Conservation (phyloP, 2,888 invertebrate species). For the Margaritifera margaritifera region DNA sequence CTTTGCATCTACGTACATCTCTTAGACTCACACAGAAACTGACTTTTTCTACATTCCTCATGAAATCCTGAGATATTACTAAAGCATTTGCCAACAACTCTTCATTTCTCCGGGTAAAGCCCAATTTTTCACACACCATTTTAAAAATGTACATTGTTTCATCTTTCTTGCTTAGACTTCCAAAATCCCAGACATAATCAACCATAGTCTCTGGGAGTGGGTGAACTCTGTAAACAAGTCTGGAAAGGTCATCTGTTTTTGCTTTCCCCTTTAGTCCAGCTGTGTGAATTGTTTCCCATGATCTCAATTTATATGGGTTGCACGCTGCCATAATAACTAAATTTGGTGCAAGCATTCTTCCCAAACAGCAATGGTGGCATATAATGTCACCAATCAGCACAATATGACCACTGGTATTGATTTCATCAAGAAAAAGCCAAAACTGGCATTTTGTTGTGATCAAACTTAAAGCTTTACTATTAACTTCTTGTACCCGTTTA, state of each 20-base stretch:
- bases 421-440: constrained; percentile 59
- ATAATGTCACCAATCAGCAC: constrained; percentile 43
- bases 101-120: not conserved
- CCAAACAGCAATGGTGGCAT: constrained; percentile 41
- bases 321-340: constrained; percentile 48
- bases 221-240: constrained; percentile 50
- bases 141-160: constrained; percentile 39
- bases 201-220: constrained; percentile 53
- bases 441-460: constrained; percentile 6
- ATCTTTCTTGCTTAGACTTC: constrained; percentile 42
- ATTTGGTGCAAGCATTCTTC: constrained; percentile 40
- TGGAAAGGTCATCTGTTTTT: constrained; percentile 45
- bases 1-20: constrained; percentile 31
- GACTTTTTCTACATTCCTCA: constrained; percentile 13
- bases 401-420: constrained; percentile 50
- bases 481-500: constrained; percentile 16
- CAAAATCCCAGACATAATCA: constrained; percentile 58
- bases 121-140: constrained; percentile 22
- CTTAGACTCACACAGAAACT: constrained; percentile 30
- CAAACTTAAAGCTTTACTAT: constrained; percentile 18
- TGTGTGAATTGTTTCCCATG: constrained; percentile 32
- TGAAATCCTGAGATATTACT: constrained; percentile 26
- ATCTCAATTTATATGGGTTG: constrained; percentile 51
- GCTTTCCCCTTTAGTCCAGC: constrained; percentile 46
- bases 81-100: constrained; percentile 17